These are phyloP conservation scores for Phalacrocorax aristotelis DNA, from an alignment of 2,113 vertebrate species.

Conservation along the genomic window DNA sequence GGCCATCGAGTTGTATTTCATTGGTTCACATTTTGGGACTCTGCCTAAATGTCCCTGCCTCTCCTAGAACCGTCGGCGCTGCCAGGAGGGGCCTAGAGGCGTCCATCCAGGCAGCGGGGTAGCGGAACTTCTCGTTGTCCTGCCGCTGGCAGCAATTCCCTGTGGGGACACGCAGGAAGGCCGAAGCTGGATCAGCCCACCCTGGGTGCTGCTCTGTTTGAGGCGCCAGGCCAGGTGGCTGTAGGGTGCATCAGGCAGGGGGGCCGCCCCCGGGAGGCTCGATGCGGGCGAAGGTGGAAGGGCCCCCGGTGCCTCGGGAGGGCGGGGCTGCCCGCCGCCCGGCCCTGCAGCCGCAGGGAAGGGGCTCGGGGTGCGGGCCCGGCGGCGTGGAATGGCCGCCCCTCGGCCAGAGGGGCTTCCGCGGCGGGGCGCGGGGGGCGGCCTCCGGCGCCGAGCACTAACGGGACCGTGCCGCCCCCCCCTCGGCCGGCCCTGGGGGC, in stretches of 20 bases:
- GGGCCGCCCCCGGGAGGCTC: rapidly evolving
- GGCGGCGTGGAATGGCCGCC: too few species aligned
- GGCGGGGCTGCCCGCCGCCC: too few species aligned
- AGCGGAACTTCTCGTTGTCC: rapidly evolving
- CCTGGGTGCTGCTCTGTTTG: rapidly evolving
- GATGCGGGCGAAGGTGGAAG: rapidly evolving
- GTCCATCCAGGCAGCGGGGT: rapidly evolving
- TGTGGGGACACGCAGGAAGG: too few species aligned
- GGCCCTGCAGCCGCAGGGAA: neutral
- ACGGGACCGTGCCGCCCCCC: too few species aligned
- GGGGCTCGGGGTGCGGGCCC: neutral
- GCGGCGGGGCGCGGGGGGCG: neutral
- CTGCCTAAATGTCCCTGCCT: neutral
- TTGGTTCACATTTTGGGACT: neutral
- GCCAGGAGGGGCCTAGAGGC: too few species aligned
- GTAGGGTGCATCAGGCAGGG: rapidly evolving
- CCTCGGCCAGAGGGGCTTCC: neutral
- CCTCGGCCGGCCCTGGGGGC: too few species aligned
- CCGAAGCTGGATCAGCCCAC: neutral
- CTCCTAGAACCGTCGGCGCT: rapidly evolving
- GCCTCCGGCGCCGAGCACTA: too few species aligned
- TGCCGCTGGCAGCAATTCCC: rapidly evolving
- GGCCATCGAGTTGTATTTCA: neutral
- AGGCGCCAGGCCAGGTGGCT: too few species aligned
- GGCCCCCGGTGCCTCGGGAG: too few species aligned